Conservation (phyloP, 2,797 vertebrate genomes). For the Lithobates pipiens region DNA sequence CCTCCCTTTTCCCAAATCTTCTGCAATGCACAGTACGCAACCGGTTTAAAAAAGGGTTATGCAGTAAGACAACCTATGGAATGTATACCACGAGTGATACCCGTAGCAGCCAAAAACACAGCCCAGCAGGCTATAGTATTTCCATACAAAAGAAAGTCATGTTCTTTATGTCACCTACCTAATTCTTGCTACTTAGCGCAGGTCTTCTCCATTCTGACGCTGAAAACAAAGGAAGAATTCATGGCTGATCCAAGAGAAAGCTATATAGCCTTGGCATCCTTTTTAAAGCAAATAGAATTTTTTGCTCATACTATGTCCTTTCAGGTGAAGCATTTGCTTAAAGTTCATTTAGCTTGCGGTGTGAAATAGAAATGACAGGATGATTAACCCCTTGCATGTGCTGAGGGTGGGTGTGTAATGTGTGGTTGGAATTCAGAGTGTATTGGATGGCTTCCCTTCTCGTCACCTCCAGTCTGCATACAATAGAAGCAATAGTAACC, state of each 20-base stretch:
- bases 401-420: constrained; percentile 35
- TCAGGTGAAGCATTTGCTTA: background rate
- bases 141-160: background rate
- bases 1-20: background rate
- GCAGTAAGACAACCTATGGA: background rate
- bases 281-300: background rate
- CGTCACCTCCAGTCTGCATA: constrained; percentile 47
- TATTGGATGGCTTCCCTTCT: constrained; percentile 29
- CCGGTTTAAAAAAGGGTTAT: background rate
- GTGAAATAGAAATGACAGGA: background rate
- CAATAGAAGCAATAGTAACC: constrained; percentile 57
- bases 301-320: background rate
- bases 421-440: constrained; percentile 28
- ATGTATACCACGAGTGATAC: background rate
- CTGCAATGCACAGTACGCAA: background rate
- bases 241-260: constrained; percentile 19
- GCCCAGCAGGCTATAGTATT: background rate
- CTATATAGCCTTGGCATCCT: constrained; percentile 26
- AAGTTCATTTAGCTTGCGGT: background rate
- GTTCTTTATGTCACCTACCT: constrained; percentile 43
- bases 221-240: constrained; percentile 50
- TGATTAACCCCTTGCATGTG: constrained; percentile 6
- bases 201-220: constrained; percentile 22
- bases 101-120: background rate
- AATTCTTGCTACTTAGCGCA: constrained; percentile 17